Evolutionary conservation across 2,113 vertebrate genomes (phyloP), one percentile per base, ranked within the genome.

Genomic region (Aphyosemion australe): DNA sequence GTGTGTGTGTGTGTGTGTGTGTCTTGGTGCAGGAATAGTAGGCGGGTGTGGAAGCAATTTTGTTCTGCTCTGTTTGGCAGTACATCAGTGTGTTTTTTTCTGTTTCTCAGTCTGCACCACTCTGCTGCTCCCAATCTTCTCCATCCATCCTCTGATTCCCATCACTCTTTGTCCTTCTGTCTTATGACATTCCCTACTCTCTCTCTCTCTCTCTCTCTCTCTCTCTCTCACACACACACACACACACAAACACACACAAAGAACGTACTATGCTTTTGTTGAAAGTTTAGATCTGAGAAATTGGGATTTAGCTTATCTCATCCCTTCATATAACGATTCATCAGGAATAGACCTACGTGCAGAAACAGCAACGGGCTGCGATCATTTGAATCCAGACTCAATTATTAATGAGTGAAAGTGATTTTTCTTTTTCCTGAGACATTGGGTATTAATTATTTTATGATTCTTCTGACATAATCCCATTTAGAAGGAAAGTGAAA

Each of bases 31-130:
- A 31, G 20, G 39, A 4, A 54, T 55, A 2, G 42, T 13, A 41
- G 32, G 34, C 3, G 47, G 26, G 10, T 20, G 65, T 45, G 47
- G 83, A 85, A 71, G 72, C 79, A 83, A 79, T 87, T 89, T 87
- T 15, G 68, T 89, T 89, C 86, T 84, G 88, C 88, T 88, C 84
- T 88, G 89, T 85, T 89, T 89, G 85, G 82, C 79, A 85, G 76
- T 65, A 69, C 85, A 88, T 89, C 86, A 84, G 82, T 84, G 84
- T 86, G 49, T 76, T 74, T 83, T 86, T 86, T 57, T 73, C 68
- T 78, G n/a, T 78, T 80, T 47, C 37, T 52, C 51, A 58, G 45
- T 82, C 45, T 51, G 72, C 52, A 65, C 52, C 61, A 20, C 61
- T 82, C 66, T 65, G 32, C 16, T 26, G 60, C 69, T 80, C 48